Conservation (phyloP, 2,113 vertebrate species). For the Myrmophylax atrothorax region DNA sequence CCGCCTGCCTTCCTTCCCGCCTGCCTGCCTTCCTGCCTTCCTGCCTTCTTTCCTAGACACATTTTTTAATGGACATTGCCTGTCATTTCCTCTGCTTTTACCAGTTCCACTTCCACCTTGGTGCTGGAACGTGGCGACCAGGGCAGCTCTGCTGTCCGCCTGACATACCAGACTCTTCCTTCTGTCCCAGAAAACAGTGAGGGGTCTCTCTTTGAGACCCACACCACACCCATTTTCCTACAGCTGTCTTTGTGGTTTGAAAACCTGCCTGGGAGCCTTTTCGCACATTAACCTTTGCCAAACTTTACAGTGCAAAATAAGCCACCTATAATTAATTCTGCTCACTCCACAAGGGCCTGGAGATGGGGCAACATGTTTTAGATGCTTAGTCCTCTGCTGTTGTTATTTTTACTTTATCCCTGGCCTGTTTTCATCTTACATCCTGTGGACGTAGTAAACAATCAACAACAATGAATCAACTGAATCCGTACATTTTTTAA, state of each 20-base stretch:
- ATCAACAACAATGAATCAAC: conserved; percentile 70
- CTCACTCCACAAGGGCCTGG: not conserved
- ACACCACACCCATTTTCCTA: not conserved
- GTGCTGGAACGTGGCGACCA: not conserved
- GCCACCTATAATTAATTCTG: conserved; percentile 2
- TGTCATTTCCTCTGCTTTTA: not conserved
- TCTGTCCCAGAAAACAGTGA: not conserved
- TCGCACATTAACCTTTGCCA: not conserved
- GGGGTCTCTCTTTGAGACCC: not conserved
- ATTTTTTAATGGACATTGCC: not conserved
- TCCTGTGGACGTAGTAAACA: conserved; percentile 64
- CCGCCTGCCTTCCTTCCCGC: not conserved
- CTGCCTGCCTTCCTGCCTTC: not conserved
- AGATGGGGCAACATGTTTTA: not conserved
- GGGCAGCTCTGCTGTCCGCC: not conserved
- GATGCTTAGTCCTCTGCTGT: not conserved
- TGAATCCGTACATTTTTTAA: conserved; percentile 67
- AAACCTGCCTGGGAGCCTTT: not conserved
- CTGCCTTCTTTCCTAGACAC: not conserved
- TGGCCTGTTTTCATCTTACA: conserved; percentile 35
- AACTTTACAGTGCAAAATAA: not conserved
- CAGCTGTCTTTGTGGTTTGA: not conserved
- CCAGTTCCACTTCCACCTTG: not conserved
- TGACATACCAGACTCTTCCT: not conserved
- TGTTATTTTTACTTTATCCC: conserved; percentile 57